These are phyloP conservation scores for Tetragonula clypearis DNA, from an alignment of 1,140 invertebrate genomes.

Conservation along the genomic window DNA sequence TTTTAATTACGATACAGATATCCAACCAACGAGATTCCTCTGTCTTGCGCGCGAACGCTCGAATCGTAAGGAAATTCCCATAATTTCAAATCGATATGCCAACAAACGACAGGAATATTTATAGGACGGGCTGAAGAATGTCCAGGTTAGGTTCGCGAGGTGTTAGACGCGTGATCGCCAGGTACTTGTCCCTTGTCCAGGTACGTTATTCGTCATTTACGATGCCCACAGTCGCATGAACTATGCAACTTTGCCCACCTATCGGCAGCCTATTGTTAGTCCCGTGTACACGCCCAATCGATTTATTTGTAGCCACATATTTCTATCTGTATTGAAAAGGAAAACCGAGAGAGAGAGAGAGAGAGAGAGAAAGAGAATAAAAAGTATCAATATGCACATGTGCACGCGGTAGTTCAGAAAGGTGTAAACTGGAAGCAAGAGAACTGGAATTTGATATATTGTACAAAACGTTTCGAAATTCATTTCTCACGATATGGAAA, in stretches of 20 bases:
- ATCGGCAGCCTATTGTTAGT: constrained; percentile 4
- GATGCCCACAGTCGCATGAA: neutral
- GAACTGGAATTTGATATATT: too few relatives aligned
- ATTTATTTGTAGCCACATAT: neutral
- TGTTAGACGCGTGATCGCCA: neutral
- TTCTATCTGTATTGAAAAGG: neutral
- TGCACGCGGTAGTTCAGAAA: neutral
- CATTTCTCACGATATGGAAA: too few relatives aligned
- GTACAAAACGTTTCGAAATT: neutral
- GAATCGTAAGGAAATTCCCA: neutral
- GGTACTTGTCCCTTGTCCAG: neutral
- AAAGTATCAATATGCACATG: neutral
- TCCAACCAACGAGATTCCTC: neutral
- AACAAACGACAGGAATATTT: neutral
- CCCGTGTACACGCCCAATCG: neutral
- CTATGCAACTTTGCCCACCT: constrained; percentile 1
- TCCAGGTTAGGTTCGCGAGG: too few relatives aligned
- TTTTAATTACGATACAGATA: neutral
- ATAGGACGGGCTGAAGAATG: neutral
- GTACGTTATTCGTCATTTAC: neutral
- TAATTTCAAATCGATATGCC: neutral
- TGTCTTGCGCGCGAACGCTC: neutral
- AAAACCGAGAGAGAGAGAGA: neutral
- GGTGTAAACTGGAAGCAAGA: neutral
- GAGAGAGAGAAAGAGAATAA: neutral